Evolutionary conservation across 2,113 vertebrate genomes (phyloP).

Genomic region (Diadophis punctatus): DNA sequence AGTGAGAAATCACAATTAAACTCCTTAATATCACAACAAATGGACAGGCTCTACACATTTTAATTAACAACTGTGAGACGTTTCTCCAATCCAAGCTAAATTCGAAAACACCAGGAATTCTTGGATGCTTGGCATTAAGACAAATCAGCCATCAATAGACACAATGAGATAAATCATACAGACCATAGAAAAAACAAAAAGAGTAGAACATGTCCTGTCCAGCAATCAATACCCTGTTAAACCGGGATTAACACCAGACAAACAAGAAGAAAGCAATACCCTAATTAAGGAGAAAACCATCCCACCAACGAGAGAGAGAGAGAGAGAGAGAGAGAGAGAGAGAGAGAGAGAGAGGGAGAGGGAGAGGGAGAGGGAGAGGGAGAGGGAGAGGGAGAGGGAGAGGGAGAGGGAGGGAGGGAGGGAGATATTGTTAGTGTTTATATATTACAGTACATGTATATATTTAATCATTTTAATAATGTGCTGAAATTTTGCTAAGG

Average conservation of each 20-base stretch:
- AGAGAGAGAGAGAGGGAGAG: too few species aligned
- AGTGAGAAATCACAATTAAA: not conserved
- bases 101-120: not conserved
- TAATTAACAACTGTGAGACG: not conserved
- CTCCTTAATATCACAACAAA: not conserved
- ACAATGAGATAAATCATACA: not conserved
- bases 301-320: too few species aligned
- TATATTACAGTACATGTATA: too few species aligned
- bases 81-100: not conserved
- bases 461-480: not conserved
- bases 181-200: not conserved
- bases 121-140: not conserved
- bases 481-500: not conserved
- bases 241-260: not conserved
- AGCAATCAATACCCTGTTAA: not conserved
- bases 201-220: not conserved
- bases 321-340: too few species aligned
- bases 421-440: too few species aligned
- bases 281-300: too few species aligned
- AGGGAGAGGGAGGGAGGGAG: too few species aligned
- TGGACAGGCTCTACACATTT: not conserved
- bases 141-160: not conserved
- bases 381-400: too few species aligned
- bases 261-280: not conserved
- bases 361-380: too few species aligned